A percentile compares a stretch with the other conserved stretches of the same genome.
Evolutionary conservation across 2,797 vertebrate species (phyloP).

Genomic region (Percopsis omiscomaycus): DNA sequence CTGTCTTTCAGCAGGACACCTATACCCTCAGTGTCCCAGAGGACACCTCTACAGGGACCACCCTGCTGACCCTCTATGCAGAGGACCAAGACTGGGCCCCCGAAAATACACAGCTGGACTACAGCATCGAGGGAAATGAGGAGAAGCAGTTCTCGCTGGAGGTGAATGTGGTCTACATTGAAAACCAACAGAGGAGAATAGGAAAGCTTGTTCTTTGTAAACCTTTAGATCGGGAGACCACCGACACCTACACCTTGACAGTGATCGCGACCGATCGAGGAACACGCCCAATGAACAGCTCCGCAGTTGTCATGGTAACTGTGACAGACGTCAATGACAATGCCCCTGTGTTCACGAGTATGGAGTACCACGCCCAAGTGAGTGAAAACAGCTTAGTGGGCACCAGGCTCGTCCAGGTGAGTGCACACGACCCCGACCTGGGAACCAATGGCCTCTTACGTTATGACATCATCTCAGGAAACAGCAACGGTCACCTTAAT

Average conservation of each 20-base stretch:
- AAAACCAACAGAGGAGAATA: constrained; percentile 68
- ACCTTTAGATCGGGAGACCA: constrained; percentile 82
- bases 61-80: constrained; percentile 80
- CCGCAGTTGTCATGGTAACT: constrained; percentile 75
- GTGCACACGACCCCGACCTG: constrained; percentile 80
- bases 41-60: constrained; percentile 75
- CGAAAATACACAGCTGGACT: constrained; percentile 81
- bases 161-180: constrained; percentile 62
- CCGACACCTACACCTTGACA: constrained; percentile 74
- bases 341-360: constrained; percentile 79
- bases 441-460: constrained; percentile 79
- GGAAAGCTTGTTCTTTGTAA: constrained; percentile 82
- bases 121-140: constrained; percentile 78
- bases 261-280: constrained; percentile 84
- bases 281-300: constrained; percentile 80
- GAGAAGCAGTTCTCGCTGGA: constrained; percentile 83
- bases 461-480: constrained; percentile 86
- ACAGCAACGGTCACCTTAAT: constrained; percentile 78
- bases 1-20: constrained; percentile 76
- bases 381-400: constrained; percentile 80
- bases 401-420: constrained; percentile 77
- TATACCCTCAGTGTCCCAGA: constrained; percentile 83
- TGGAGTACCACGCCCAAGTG: constrained; percentile 78
- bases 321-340: constrained; percentile 91
- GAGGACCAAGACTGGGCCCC: constrained; percentile 79